Evolutionary conservation across 92 coral and sea anemone genomes (phyloP), one percentile per base, ranked within the genome.

Genomic region (Pocillopora grandis): DNA sequence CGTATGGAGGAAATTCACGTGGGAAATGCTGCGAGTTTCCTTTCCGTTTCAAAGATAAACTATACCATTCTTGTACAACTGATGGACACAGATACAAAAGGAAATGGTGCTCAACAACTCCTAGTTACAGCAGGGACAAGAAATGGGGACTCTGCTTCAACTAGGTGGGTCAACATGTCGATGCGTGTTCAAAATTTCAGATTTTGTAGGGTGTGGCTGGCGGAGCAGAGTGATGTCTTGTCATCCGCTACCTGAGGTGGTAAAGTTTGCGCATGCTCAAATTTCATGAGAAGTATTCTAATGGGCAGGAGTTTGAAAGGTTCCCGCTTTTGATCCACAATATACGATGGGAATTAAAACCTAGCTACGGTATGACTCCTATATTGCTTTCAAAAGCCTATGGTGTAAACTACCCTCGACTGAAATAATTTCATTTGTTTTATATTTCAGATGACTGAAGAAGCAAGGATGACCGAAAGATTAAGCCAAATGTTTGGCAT

Each of bases 1-100:
- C 99, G 0, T 74, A 84, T 36, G 95, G 80, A 18, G 99, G 99
- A 15, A 94, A 90, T 85, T 84, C 96, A 6, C 79, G 81, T 12
- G 95, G 95, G 18, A 90, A 92, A 12, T 96, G 98, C 77, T 96
- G 98, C 75, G 83, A 73, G 19, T 90, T 94, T 76, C 98, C 98
- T 13, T 94, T 94, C 84, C 63, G 16, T 15, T 92, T 79, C 85
- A 79, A 55, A 37, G 90, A 90, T 1, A 90, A 92, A 72, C 12
- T 77, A 62, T 87, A 85, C 80, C 82, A 92, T 69, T 66, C 91
- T 27, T 94, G 98, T 72, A 86, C 89, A 2, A 82, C 87, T 52
- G 86, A 75, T 10, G 90, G 98, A 52, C 31, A 11, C 60, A 81
- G 95, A 60, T 19, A 7, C 52, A 81, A 60, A 69, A 84, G 18